Conservation (phyloP, 2,888 invertebrate species). For the Litoditis marina region DNA sequence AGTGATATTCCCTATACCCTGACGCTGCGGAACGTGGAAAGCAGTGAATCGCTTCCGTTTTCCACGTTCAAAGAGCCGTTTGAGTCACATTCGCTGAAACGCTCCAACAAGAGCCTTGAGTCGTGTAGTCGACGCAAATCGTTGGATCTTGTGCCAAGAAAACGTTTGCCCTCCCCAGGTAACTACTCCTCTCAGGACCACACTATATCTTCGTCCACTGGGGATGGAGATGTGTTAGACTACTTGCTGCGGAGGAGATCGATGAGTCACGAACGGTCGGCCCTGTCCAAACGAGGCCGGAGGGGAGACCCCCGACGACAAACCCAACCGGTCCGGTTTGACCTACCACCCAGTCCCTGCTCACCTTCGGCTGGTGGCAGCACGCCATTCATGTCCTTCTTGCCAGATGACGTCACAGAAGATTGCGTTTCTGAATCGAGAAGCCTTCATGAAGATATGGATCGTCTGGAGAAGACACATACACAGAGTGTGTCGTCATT, state of each 20-base stretch:
- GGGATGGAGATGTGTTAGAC: conserved; percentile 57
- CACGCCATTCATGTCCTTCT: conserved; percentile 44
- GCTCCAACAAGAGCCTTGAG: conserved; percentile 33
- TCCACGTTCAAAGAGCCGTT: conserved; percentile 35
- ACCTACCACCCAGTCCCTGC: conserved; percentile 33
- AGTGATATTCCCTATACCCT: conserved; percentile 61
- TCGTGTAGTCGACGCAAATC: conserved; percentile 44
- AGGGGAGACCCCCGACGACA: conserved; percentile 62
- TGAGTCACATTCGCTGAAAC: conserved; percentile 24
- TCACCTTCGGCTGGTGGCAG: conserved; percentile 34
- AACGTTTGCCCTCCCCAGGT: conserved; percentile 58
- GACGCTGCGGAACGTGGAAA: conserved; percentile 58
- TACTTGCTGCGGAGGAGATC: conserved; percentile 51
- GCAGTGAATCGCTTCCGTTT: conserved; percentile 23
- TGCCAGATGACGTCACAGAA: conserved; percentile 42
- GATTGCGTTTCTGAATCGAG: conserved; percentile 44
- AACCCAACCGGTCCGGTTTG: conserved; percentile 60
- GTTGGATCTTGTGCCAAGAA: conserved; percentile 55
- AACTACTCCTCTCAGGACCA: conserved; percentile 61
- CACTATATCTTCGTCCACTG: conserved; percentile 56
- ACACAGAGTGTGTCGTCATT: conserved; percentile 28
- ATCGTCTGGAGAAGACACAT: conserved; percentile 35
- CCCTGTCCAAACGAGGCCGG: conserved; percentile 26
- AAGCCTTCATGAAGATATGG: conserved; percentile 51
- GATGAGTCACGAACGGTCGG: conserved; percentile 46